These are phyloP conservation scores for Cyanoramphus novaezelandiae DNA, from an alignment of 2,113 vertebrate species.

Conservation along the genomic window DNA sequence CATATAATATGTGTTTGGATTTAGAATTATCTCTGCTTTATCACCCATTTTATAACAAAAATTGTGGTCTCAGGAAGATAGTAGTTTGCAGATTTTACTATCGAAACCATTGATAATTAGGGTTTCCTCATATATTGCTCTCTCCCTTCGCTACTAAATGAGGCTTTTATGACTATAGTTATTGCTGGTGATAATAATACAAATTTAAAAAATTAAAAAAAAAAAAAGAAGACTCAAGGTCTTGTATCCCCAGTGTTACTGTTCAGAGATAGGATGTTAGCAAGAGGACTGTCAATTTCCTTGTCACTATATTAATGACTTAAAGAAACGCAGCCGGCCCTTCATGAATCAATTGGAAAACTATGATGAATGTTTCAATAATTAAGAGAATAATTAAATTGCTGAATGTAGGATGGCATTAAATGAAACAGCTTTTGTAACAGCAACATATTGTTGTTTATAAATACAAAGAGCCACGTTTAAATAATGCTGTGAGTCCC, in stretches of 20 bases:
- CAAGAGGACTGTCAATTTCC: slow-evolving; percentile 13
- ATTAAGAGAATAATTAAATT: slow-evolving; percentile 74
- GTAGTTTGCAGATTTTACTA: slow-evolving; percentile 55
- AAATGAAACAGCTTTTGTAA: slow-evolving; percentile 56
- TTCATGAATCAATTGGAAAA: slow-evolving; percentile 69
- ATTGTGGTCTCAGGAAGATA: slow-evolving; percentile 41
- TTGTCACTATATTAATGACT: slow-evolving; percentile 46
- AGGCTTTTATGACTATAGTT: slow-evolving; percentile 39
- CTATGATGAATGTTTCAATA: slow-evolving; percentile 69
- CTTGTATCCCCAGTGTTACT: neutral
- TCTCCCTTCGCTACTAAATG: slow-evolving; percentile 1
- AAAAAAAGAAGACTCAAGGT: neutral
- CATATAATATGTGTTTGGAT: slow-evolving; percentile 37
- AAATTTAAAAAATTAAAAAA: slow-evolving; percentile 2
- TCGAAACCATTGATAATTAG: slow-evolving; percentile 58
- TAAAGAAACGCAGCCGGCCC: slow-evolving; percentile 56
- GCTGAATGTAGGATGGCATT: slow-evolving; percentile 47
- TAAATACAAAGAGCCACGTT: slow-evolving; percentile 52
- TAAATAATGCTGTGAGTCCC: neutral
- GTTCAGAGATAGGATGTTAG: neutral
- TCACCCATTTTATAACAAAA: slow-evolving; percentile 60
- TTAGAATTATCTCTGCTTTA: slow-evolving; percentile 64
- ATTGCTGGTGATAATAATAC: slow-evolving; percentile 39
- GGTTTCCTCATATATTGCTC: slow-evolving; percentile 29
- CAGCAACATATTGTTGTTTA: slow-evolving; percentile 38